Base-by-base conservation (phyloP, 92 coral and sea anemone genomes). In the Phenganax stokvisi region DNA sequence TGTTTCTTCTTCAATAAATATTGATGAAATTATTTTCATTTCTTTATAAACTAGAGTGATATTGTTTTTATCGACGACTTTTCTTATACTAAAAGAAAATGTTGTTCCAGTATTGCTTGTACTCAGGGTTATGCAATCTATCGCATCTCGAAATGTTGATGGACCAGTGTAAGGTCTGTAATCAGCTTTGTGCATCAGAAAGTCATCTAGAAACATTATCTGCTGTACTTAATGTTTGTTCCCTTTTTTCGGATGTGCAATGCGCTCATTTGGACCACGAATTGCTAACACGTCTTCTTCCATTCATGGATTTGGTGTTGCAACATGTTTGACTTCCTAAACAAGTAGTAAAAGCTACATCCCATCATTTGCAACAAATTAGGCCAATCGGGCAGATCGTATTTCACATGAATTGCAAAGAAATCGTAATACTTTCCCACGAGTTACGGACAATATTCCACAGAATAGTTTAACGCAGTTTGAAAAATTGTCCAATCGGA, bases 211-310 rank as follows among this genome's bases (percentile, higher is more conserved):
- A 72, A 93, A 65, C 90, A 93, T 85, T 12, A 90, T 90, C 9
- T 88, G 77, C 91, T 89, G 10, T 84, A 75, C 9, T 88, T 80
- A 76, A 93, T 88, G 60, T 89, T 90, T 0, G 81, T 79, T 68
- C 91, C 97, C 16, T 96, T 96, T 64, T 91, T 86, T 54, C 97
- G 88, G 25, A 89, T 85, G 80, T 93, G 97, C 57, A 93, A 80
- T 9, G 93, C 96, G 51, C 91, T 87, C 0, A 85, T 64, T 8
- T 92, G 92, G 12, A 86, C 86, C 30, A 82, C 69, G 30, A 72
- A 52, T 31, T 52, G 73, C 61, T 78, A 85, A 3, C 84, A 75
- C 44, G 68, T 56, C 13, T 71, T 73, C 65, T 84, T 80, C 88
- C 86, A 85, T 68, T 64, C 66, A 47, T 80, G 11, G 0, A 91